These are phyloP conservation scores for Archivesica marissinica DNA, from an alignment of 1,140 invertebrate genomes.

Conservation along the genomic window DNA sequence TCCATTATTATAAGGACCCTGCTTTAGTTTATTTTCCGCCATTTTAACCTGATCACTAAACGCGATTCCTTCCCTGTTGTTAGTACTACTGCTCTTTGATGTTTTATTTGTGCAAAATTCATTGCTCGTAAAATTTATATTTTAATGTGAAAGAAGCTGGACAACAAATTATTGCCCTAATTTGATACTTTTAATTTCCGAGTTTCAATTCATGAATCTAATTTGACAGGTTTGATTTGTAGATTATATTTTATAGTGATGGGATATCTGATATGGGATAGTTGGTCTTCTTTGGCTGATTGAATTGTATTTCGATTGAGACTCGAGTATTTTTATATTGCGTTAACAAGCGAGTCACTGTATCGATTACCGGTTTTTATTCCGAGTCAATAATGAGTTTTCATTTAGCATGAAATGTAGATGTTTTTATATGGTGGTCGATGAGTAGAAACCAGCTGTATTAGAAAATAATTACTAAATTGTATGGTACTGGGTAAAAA, in stretches of 20 bases:
- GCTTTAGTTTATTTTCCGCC: slow-evolving; percentile 44
- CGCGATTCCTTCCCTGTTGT: slow-evolving; percentile 19
- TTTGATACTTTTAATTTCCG: slow-evolving; percentile 29
- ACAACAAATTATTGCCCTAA: slow-evolving; percentile 3
- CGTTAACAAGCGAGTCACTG: not conserved
- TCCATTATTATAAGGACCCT: slow-evolving; percentile 20
- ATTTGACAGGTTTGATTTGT: slow-evolving; percentile 36
- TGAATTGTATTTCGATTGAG: slow-evolving; percentile 4
- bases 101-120: slow-evolving; percentile 55
- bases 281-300: slow-evolving; percentile 1
- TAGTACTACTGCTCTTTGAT: slow-evolving; percentile 40
- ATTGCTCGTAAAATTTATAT: slow-evolving; percentile 55
- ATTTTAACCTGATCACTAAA: slow-evolving; percentile 19
- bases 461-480: too few relatives aligned
- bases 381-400: not conserved
- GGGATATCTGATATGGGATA: slow-evolving; percentile 7
- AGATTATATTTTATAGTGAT: slow-evolving; percentile 27
- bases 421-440: too few relatives aligned
- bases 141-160: slow-evolving; percentile 26
- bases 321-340: not conserved
- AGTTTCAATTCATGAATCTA: slow-evolving; percentile 18
- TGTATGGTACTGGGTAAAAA: too few relatives aligned
- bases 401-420: slow-evolving; percentile 1
- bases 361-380: not conserved
- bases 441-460: too few relatives aligned